Percentiles rank a stretch among this genome's conserved stretches.
These are phyloP conservation scores for Nesidiocoris tenuis DNA, from an alignment of 2,888 invertebrate genomes.

Conservation along the genomic window DNA sequence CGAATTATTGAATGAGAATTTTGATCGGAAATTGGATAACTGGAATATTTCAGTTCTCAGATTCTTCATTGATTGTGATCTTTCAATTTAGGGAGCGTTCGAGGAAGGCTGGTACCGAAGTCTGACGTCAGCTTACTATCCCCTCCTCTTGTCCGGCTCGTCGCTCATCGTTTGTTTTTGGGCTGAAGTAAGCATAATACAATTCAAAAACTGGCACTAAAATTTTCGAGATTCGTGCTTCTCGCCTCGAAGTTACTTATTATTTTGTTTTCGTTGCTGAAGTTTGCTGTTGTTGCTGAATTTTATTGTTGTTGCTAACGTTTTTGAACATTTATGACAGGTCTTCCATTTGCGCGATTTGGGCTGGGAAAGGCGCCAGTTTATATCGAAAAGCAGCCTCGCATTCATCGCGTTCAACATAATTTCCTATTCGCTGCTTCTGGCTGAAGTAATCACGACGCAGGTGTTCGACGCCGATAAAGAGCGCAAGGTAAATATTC, in stretches of 20 bases:
- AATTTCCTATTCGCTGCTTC: constrained; percentile 79
- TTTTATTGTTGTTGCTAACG: no score
- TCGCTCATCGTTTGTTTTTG: constrained; percentile 90
- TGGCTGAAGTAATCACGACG: constrained; percentile 68
- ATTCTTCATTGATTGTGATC: no score
- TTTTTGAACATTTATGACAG: no score
- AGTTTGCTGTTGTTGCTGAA: no score
- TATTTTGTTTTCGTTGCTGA: no score
- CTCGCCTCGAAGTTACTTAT: no score
- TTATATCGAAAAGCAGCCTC: constrained; percentile 86
- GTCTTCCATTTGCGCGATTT: constrained; percentile 86
- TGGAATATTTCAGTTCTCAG: no score
- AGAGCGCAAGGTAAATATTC: constrained; percentile 55
- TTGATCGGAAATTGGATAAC: no score
- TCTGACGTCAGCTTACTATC: constrained; percentile 85
- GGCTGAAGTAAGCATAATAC: constrained; percentile 74
- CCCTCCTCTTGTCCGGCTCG: constrained; percentile 81
- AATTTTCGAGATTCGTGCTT: no score
- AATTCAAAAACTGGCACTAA: no score
- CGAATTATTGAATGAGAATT: no score
- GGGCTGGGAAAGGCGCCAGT: constrained; percentile 84
- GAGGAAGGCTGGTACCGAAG: constrained; percentile 75
- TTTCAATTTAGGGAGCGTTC: constrained; percentile 43
- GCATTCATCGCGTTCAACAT: constrained; percentile 88
- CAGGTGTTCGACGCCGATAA: constrained; percentile 60